A percentile compares a stretch with the other conserved stretches of the same genome.
Evolutionary conservation across 2,113 vertebrate species (phyloP).

Genomic region (Taxidea taxus): DNA sequence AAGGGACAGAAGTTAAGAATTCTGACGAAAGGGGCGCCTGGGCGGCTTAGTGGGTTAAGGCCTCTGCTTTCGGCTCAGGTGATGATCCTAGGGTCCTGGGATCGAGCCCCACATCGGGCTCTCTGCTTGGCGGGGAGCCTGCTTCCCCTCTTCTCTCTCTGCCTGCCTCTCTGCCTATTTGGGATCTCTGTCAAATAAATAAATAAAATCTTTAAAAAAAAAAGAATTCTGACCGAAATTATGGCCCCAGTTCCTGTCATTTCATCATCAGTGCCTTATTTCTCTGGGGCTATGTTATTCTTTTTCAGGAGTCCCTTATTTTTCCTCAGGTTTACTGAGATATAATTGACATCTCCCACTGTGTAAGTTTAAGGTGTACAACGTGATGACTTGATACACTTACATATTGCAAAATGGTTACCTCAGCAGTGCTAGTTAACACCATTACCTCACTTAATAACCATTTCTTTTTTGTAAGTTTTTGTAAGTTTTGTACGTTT

Average conservation of each 20-base stretch:
- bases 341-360: neutral
- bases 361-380: neutral
- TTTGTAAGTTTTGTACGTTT: no score
- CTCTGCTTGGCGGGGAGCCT: no score
- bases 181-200: no score
- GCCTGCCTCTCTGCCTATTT: no score
- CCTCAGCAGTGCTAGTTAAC: neutral
- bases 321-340: neutral
- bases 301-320: neutral
- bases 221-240: slow-evolving; percentile 8
- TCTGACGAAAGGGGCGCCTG: neutral
- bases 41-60: no score
- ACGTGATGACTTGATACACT: neutral
- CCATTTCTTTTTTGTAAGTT: neutral
- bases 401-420: neutral
- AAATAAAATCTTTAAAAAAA: no score
- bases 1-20: neutral
- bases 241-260: neutral
- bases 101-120: no score
- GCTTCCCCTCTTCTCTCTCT: no score
- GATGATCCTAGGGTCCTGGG: no score
- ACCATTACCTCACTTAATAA: neutral
- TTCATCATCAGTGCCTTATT: neutral
- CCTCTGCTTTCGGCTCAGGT: no score
- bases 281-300: neutral